Base-by-base conservation (phyloP, 2,113 vertebrate genomes). In the Zeus faber region DNA sequence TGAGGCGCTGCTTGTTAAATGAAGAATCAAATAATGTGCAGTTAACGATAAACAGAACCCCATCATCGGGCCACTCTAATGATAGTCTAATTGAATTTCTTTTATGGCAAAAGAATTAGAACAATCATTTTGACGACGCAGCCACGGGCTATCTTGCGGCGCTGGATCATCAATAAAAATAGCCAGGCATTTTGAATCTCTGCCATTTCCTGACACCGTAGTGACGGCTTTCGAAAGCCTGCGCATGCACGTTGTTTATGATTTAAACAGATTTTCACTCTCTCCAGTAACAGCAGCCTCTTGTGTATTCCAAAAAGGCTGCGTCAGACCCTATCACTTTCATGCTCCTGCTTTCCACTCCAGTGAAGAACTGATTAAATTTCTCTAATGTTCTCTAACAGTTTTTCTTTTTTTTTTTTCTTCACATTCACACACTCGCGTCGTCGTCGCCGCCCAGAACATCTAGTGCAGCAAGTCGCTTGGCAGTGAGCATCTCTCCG, bases 1-100 rank as follows among this genome's bases (percentile, higher is more conserved):
- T 87, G 85, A 87, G 81, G 82, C 85, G 85, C 82, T 82, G 79
- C 82, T 81, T 87, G 80, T 83, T 87, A 87, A 87, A 87, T 87
- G 85, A 83, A 85, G 79, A 85, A 87, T 85, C 80, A 70, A 85
- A 85, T 87, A 79, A 83, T 85, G 85, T 85, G 82, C 76, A 85
- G 85, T 83, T 85, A 87, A 85, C 77, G 82, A 87, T 83, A 85
- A 85, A 85, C 85, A 85, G 72, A 82, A 81, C 76, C 77, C 79
- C 85, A 83, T 87, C 82, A 85, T 85, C 82, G 83, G 79, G 80
- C 68, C 2, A 58, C 65, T 83, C 69, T 87, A 87, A 87, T 87
- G 85, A 83, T 78, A 78, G 77, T 74, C 80, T 87, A 85, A 87
- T 87, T 85, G 80, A 83, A 76, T 87, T 85, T 83, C 49, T 83